These are phyloP conservation scores for Synergus gifuensis DNA, from an alignment of 2,888 invertebrate species.

Conservation along the genomic window DNA sequence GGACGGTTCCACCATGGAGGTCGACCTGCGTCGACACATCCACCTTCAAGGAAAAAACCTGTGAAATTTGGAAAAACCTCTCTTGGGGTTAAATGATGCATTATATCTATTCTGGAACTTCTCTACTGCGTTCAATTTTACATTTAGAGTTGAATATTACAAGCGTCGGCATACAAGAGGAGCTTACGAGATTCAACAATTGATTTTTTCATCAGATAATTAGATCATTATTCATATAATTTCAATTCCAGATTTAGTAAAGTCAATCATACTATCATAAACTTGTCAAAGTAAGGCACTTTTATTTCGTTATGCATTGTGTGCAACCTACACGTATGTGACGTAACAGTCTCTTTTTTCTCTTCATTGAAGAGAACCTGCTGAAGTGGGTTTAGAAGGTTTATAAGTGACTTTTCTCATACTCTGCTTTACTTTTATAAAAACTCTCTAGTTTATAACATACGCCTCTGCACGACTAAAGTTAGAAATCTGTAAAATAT, in stretches of 20 bases:
- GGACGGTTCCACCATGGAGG: conserved; percentile 79
- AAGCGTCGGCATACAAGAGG: no score
- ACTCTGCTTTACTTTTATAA: neutral
- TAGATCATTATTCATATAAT: no score
- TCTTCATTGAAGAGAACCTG: neutral
- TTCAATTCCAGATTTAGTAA: no score
- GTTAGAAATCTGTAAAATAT: neutral
- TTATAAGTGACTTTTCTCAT: neutral
- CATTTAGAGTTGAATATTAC: no score
- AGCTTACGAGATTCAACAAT: no score
- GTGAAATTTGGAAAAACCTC: conserved; percentile 39
- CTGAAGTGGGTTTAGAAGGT: neutral
- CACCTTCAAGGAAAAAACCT: conserved; percentile 65
- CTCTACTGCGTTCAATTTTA: neutral
- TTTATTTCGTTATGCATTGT: no score
- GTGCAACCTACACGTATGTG: neutral
- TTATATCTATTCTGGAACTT: neutral
- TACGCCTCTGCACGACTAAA: neutral
- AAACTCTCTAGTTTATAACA: neutral
- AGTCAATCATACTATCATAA: no score
- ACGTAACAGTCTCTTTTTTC: neutral
- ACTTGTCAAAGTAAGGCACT: no score
- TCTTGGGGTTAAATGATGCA: neutral
- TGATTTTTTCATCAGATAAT: no score
- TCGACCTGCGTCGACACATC: conserved; percentile 77